Conservation (phyloP, 2,888 invertebrate genomes). For the Metacarcinus magister region DNA sequence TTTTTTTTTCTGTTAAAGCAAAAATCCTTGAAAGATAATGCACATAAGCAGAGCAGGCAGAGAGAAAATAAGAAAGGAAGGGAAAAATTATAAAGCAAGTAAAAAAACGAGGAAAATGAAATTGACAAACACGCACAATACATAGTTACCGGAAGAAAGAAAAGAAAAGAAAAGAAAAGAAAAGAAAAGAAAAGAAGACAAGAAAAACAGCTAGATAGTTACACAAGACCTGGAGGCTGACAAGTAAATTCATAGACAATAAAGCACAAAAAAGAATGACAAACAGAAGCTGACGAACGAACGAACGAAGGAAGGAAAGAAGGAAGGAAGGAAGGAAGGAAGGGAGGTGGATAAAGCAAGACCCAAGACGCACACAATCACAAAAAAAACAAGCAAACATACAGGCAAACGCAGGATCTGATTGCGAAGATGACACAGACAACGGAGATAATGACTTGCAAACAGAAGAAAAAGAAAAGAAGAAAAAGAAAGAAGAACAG, state of each 20-base stretch:
- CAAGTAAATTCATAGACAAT: too few relatives aligned
- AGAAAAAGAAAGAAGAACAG: background rate
- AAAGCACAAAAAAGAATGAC: background rate
- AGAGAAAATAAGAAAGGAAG: too few relatives aligned
- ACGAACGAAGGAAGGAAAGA: background rate
- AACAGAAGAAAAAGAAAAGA: background rate
- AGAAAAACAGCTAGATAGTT: background rate
- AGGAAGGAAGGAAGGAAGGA: background rate
- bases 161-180: too few relatives aligned
- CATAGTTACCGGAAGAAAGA: too few relatives aligned
- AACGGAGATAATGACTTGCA: constrained; percentile 10
- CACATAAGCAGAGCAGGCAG: too few relatives aligned
- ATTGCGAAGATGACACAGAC: constrained; percentile 18
- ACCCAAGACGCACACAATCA: background rate
- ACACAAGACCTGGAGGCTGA: background rate
- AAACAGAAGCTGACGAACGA: background rate
- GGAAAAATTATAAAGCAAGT: background rate
- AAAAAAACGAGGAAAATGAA: background rate
- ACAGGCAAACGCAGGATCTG: background rate
- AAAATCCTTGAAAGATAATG: too few relatives aligned
- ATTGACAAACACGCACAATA: too few relatives aligned
- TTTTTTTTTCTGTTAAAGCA: too few relatives aligned
- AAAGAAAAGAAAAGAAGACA: background rate
- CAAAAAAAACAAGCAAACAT: background rate
- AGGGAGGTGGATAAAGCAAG: background rate